These are phyloP conservation scores for Canis aureus DNA, from an alignment of 2,113 vertebrate species.

Conservation along the genomic window DNA sequence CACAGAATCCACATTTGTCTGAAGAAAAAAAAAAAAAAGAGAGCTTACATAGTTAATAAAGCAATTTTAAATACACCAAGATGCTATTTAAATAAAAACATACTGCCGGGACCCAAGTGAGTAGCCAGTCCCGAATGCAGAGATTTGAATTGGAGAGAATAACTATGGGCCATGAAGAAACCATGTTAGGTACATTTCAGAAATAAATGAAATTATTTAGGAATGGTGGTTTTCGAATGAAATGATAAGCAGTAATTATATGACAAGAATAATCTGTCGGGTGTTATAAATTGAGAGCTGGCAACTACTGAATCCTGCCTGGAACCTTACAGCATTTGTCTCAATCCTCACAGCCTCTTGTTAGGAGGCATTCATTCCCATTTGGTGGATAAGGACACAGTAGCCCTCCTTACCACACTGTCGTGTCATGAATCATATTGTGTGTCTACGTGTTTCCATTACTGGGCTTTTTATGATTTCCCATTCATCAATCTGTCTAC, in stretches of 20 bases:
- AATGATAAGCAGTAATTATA: neutral
- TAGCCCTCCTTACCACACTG: neutral
- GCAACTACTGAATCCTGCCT: neutral
- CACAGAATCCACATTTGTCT: neutral
- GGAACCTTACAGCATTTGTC: neutral
- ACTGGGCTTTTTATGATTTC: neutral
- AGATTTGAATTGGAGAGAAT: neutral
- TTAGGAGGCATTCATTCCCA: neutral
- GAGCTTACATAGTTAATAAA: neutral
- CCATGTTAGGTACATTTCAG: neutral
- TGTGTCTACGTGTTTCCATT: too few relatives aligned
- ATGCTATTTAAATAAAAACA: neutral
- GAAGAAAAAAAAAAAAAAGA: neutral
- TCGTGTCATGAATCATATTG: neutral
- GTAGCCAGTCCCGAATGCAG: neutral
- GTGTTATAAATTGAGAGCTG: neutral
- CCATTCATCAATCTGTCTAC: neutral
- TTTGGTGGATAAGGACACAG: neutral
- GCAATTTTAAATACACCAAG: neutral
- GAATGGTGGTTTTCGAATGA: neutral
- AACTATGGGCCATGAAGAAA: neutral
- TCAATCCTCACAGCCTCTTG: neutral
- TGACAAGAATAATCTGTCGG: neutral
- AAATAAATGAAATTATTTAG: conserved; percentile 12
- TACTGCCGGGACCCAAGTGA: neutral